These are phyloP conservation scores for Cecidostiba fungosa DNA, from an alignment of 2,888 invertebrate genomes.

Conservation along the genomic window DNA sequence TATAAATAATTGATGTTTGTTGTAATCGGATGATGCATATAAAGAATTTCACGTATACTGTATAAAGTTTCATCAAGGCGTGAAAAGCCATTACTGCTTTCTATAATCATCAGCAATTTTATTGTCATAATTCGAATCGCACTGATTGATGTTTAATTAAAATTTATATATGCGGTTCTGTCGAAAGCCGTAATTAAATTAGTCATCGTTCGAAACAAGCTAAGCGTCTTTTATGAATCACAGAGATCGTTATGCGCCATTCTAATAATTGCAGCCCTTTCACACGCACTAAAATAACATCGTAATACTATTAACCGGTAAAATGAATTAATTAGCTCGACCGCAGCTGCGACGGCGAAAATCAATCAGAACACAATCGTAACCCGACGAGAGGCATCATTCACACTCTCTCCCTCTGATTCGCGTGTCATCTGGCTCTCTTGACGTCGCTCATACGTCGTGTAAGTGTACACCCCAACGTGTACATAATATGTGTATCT, in stretches of 20 bases:
- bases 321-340: not conserved
- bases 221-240: not conserved
- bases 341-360: not conserved
- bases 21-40: no score
- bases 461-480: not conserved
- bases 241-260: no score
- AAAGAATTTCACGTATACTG: no score
- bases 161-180: conserved; percentile 15
- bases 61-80: not conserved
- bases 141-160: conserved; percentile 37
- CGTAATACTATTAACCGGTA: no score
- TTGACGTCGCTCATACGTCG: conserved; percentile 10
- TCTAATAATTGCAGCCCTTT: no score
- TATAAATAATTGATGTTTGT: no score
- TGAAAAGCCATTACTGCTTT: conserved; percentile 7
- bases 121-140: not conserved
- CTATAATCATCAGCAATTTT: conserved; percentile 25
- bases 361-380: not conserved
- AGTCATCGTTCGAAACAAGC: not conserved
- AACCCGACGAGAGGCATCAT: conserved; percentile 9
- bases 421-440: not conserved
- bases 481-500: not conserved
- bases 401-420: not conserved
- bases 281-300: no score
- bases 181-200: conserved; percentile 18